These are phyloP conservation scores for Gari tellinella DNA, from an alignment of 2,888 invertebrate genomes.

Conservation along the genomic window DNA sequence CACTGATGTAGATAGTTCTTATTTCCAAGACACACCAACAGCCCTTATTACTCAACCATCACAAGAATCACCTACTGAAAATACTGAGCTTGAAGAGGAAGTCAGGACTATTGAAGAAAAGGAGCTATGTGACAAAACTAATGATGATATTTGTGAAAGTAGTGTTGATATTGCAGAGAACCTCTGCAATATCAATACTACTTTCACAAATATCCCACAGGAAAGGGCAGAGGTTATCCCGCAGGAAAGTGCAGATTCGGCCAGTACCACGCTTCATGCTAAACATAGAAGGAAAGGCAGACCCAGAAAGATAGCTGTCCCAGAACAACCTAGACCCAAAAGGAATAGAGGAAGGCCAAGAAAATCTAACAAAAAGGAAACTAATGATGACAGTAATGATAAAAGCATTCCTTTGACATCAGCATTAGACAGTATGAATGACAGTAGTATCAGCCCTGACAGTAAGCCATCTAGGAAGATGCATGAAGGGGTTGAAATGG, in stretches of 20 bases:
- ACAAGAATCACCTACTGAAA: too few relatives aligned
- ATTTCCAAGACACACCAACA: constrained; percentile 1
- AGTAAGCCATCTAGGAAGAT: background rate
- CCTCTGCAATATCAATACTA: too few relatives aligned
- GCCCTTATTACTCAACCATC: too few relatives aligned
- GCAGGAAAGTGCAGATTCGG: too few relatives aligned
- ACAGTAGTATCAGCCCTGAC: background rate
- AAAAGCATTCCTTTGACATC: background rate
- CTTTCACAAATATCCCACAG: too few relatives aligned
- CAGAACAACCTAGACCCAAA: constrained; percentile 11
- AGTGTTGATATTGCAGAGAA: too few relatives aligned
- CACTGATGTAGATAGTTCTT: constrained; percentile 43
- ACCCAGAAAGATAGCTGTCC: constrained; percentile 28
- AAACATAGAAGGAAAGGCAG: constrained; percentile 42
- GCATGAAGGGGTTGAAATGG: background rate
- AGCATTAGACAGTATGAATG: background rate
- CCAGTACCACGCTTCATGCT: background rate
- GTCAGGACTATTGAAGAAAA: background rate
- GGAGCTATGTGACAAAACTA: background rate
- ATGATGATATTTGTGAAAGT: background rate
- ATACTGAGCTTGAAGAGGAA: background rate
- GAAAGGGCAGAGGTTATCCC: constrained; percentile 1
- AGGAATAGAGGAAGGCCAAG: constrained; percentile 21
- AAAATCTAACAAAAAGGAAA: constrained; percentile 16
- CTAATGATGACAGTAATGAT: background rate